These are phyloP conservation scores for Esox masquinongy DNA, from an alignment of 2,797 vertebrate species.

Conservation along the genomic window DNA sequence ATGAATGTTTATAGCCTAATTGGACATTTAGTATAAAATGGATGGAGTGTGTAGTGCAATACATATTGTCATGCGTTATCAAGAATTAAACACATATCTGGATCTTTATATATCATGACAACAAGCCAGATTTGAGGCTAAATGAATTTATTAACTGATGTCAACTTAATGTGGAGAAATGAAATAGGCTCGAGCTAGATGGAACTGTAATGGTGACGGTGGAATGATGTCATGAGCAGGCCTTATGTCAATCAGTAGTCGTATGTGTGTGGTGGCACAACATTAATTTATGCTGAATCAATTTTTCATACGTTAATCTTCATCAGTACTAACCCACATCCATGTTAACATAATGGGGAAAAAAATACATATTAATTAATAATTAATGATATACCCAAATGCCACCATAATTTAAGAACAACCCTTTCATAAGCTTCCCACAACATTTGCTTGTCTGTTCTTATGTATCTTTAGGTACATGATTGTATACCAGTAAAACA, in stretches of 20 bases:
- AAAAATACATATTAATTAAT: not conserved
- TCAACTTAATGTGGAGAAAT: conserved; percentile 33
- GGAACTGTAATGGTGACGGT: conserved; percentile 34
- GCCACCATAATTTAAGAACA: not conserved
- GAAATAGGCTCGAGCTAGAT: conserved; percentile 38
- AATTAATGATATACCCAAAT: not conserved
- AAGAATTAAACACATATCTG: not conserved
- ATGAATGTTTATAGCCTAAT: not conserved
- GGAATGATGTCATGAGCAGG: conserved; percentile 68
- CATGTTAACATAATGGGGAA: not conserved
- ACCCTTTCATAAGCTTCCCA: not conserved
- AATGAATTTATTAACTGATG: not conserved
- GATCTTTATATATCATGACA: not conserved
- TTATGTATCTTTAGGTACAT: not conserved
- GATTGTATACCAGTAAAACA: not conserved
- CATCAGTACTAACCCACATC: not conserved
- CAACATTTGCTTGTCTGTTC: not conserved
- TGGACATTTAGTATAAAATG: not conserved
- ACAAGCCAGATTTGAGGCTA: not conserved
- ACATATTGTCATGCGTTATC: not conserved
- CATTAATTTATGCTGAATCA: conserved; percentile 42
- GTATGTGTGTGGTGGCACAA: conserved; percentile 27
- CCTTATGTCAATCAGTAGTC: conserved; percentile 55
- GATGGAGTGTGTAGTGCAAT: not conserved
- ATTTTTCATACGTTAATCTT: not conserved